Evolutionary conservation across 2,113 vertebrate genomes (phyloP).

Genomic region (Puntigrus tetrazona): DNA sequence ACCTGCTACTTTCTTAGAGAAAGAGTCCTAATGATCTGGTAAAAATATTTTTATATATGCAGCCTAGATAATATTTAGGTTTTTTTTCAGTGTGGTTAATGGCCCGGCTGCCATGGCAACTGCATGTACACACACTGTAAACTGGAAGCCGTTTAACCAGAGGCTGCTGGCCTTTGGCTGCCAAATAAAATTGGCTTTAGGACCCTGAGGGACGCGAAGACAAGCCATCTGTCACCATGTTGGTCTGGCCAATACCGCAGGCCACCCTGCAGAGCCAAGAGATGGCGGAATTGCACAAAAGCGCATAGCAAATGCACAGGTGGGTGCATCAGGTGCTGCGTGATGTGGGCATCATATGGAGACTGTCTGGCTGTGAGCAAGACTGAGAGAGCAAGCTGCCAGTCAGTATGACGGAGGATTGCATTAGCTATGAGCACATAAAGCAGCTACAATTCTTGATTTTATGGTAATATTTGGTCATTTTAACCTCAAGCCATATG

Average conservation of each 20-base stretch:
- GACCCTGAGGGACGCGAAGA: slow-evolving; percentile 62
- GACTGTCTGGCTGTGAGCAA: slow-evolving; percentile 46
- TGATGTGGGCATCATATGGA: slow-evolving; percentile 55
- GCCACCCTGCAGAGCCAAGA: slow-evolving; percentile 63
- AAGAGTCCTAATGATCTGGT: background rate
- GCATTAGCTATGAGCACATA: slow-evolving; percentile 26
- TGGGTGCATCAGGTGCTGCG: slow-evolving; percentile 52
- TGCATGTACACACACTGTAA: slow-evolving; percentile 43
- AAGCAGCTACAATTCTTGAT: slow-evolving; percentile 18
- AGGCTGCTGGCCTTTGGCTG: slow-evolving; percentile 48
- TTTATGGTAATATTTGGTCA: slow-evolving; percentile 7
- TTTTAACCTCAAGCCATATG: slow-evolving; percentile 1
- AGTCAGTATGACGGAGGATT: slow-evolving; percentile 7
- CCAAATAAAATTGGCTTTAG: slow-evolving; percentile 60
- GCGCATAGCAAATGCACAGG: slow-evolving; percentile 32
- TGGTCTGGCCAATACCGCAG: slow-evolving; percentile 67
- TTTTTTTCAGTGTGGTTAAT: slow-evolving; percentile 39
- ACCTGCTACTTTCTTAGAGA: slow-evolving; percentile 21
- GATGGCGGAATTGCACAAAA: slow-evolving; percentile 58
- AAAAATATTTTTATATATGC: slow-evolving; percentile 30
- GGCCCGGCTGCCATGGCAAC: slow-evolving; percentile 52
- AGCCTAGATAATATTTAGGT: slow-evolving; percentile 21
- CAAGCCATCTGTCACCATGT: slow-evolving; percentile 74
- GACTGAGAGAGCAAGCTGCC: slow-evolving; percentile 51
- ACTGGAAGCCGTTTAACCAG: slow-evolving; percentile 26